Evolutionary conservation across 2,797 vertebrate species (phyloP), one percentile per base, ranked within the genome.

Genomic region (Pipistrellus nathusii): DNA sequence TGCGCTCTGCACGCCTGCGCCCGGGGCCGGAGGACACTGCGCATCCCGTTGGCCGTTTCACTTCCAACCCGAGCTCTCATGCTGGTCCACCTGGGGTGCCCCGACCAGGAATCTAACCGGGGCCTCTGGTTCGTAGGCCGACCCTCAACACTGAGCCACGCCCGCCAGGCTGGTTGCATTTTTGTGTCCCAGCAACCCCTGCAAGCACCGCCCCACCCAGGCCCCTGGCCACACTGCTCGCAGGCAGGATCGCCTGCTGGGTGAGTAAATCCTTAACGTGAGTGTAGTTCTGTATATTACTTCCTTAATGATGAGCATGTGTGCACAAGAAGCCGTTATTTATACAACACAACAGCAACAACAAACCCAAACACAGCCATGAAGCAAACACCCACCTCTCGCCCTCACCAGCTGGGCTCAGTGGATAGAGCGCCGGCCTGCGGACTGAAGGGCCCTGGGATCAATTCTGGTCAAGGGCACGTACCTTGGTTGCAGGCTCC

Each of bases 41-140:
- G 8, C 23, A 0, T 4, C 1, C 7, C 9, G 15, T 41, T 0
- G 0, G 8, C 0, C 0, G 8, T 1, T 25, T 20, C 23, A 2
- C 41, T 57, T 7, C 23, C 11, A 17, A 21, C 0, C 48, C 0
- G 18, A 69, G 32, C 66, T 13, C 32, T 21, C 17, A 0, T 6
- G 62, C 41, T 13, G 4, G 10, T 8, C 4, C 53, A 2, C 51
- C n/a, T 30, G 9, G 64, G 51, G 13, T 23, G 9, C 10, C 27
- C 59, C 6, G 27, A 30, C 12, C 59, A 14, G 57, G 57, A 62
- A 30, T 62, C 2, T 12, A 59, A 12, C 25, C 5, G 1, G 27
- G 57, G 57, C 57, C 57, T 62, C 27, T 6, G 59, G 12, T 14
- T 62, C 59, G 2, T 11, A 62, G 59, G 12, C 5, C 59, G 2